phyloP scores from a whole-genome alignment of 2,797 vertebrate species.

The Cichlasoma orientale region DNA sequence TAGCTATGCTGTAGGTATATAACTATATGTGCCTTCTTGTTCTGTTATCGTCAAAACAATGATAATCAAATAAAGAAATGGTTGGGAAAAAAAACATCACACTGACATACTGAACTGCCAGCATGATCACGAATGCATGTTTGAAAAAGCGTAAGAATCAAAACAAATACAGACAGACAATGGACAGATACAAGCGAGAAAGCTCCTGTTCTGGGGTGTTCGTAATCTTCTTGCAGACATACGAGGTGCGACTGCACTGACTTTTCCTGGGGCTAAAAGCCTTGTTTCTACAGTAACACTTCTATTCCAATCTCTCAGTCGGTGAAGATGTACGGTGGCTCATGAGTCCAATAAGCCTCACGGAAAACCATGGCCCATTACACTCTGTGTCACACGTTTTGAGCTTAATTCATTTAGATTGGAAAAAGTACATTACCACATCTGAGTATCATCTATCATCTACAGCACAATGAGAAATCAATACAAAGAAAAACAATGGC shows the following conservation, averaged over 20 bases:
- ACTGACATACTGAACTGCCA: conserved; percentile 1
- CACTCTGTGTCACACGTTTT: conserved; percentile 25
- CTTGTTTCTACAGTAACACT: conserved; percentile 57
- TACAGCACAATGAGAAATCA: conserved; percentile 61
- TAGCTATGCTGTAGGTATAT: neutral
- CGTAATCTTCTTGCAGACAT: conserved; percentile 37
- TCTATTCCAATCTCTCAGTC: conserved; percentile 21
- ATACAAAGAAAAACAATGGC: conserved; percentile 57
- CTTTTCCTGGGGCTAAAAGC: conserved; percentile 61
- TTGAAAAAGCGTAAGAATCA: neutral
- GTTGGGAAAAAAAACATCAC: neutral
- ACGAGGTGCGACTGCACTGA: conserved; percentile 58
- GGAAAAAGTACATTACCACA: conserved; percentile 32
- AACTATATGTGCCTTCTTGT: neutral
- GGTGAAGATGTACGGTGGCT: conserved; percentile 5
- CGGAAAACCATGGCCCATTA: conserved; percentile 32
- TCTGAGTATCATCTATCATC: conserved; percentile 64
- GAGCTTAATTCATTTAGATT: conserved; percentile 47
- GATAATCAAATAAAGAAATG: neutral
- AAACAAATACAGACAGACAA: neutral
- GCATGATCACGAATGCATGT: neutral
- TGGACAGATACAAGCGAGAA: neutral
- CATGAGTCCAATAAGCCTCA: conserved; percentile 31
- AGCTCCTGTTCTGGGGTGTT: conserved; percentile 21
- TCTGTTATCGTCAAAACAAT: neutral